Conservation (phyloP, 2,888 invertebrate genomes). For the Nymphalis polychloros region DNA sequence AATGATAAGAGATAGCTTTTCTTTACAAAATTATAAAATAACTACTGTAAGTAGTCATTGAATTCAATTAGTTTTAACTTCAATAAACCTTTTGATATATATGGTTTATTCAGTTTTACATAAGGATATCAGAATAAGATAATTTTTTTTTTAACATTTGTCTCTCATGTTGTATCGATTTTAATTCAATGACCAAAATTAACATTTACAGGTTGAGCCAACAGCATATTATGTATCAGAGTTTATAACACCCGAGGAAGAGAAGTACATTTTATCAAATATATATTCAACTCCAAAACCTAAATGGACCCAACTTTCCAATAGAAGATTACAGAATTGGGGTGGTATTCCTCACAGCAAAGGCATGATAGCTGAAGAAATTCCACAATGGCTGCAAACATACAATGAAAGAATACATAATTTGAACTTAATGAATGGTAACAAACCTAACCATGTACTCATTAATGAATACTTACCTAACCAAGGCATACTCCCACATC, state of each 20-base stretch:
- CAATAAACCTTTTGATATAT: too few relatives aligned
- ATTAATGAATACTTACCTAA: slow-evolving; percentile 96
- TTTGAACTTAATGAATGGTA: slow-evolving; percentile 86
- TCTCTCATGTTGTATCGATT: background rate
- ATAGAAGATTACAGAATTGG: slow-evolving; percentile 98
- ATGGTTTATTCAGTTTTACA: too few relatives aligned
- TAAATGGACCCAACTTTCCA: slow-evolving; percentile 96
- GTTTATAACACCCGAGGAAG: slow-evolving; percentile 89
- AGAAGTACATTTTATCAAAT: slow-evolving; percentile 85
- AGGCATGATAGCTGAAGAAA: slow-evolving; percentile 90
- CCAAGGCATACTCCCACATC: slow-evolving; percentile 98
- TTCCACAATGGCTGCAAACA: slow-evolving; percentile 91
- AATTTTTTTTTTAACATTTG: background rate
- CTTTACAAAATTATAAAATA: slow-evolving; percentile 34
- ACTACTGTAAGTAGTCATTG: slow-evolving; percentile 35
- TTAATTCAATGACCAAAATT: background rate
- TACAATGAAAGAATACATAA: slow-evolving; percentile 87
- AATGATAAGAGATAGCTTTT: slow-evolving; percentile 20
- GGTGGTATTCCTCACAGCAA: slow-evolving; percentile 95
- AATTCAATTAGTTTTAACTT: background rate
- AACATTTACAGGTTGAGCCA: slow-evolving; percentile 76
- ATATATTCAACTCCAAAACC: slow-evolving; percentile 93
- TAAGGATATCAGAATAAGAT: too few relatives aligned
- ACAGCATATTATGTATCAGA: slow-evolving; percentile 91
- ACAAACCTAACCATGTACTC: slow-evolving; percentile 94